A percentile compares a stretch with the other conserved stretches of the same genome.
phyloP scores from a whole-genome alignment of 2,888 invertebrate genomes.

The Zele albiditarsus region DNA sequence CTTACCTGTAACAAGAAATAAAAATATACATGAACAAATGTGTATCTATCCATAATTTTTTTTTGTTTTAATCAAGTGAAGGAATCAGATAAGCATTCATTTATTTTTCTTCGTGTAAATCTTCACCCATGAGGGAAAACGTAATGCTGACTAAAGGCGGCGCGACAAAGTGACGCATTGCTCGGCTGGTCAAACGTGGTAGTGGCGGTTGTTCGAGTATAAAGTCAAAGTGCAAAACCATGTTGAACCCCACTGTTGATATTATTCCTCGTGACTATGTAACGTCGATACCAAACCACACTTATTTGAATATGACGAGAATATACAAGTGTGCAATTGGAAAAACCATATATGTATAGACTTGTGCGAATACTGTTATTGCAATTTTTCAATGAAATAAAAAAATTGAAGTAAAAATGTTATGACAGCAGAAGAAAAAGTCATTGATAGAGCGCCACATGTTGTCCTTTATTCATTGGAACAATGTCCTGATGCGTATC shows the following conservation, averaged over 20 bases:
- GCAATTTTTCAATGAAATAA: no score
- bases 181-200: conserved; percentile 41
- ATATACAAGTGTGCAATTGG: conserved; percentile 21
- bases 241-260: conserved; percentile 41
- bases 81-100: not conserved
- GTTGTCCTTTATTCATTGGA: no score
- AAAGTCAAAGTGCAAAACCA: conserved; percentile 49
- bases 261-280: not conserved
- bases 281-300: conserved; percentile 25
- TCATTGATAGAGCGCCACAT: not conserved
- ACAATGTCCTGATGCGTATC: no score
- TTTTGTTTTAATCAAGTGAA: not conserved
- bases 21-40: not conserved
- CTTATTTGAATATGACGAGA: conserved; percentile 24
- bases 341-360: not conserved
- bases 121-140: not conserved
- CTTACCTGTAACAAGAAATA: conserved; percentile 50
- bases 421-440: not conserved
- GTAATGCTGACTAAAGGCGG: conserved; percentile 29
- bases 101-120: not conserved
- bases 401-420: not conserved
- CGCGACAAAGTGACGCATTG: conserved; percentile 49
- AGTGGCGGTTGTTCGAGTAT: conserved; percentile 13
- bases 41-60: not conserved
- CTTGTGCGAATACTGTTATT: not conserved